Base-by-base conservation (phyloP, 2,797 vertebrate genomes). In the Spinus olivaceus region DNA sequence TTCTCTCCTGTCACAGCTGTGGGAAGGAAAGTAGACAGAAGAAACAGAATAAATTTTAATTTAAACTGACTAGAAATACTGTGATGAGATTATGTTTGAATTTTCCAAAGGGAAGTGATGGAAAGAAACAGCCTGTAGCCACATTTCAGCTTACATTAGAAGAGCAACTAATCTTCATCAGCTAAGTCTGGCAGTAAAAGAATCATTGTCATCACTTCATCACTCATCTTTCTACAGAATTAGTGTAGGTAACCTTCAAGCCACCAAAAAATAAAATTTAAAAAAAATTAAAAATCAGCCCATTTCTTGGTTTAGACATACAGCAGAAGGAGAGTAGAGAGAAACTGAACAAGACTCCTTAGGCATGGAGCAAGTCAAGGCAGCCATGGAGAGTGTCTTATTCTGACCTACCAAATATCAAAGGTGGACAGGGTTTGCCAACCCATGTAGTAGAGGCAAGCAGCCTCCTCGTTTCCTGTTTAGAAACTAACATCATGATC, bases 161-260 rank as follows among this genome's bases (percentile, higher is more conserved):
- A 86, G 42, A 84, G 66, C 49, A 81, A 92, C 73, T 90, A 59
- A 88, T 94, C 72, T 90, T 96, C 59, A 76, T 81, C 39, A 81
- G 39, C 50, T 65, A 51, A 49, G 32, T 65, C 54, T 88, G 47
- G 54, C 66, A 94, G 69, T 72, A 69, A 61, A 93, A 84, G 42
- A 86, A 72, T 41, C 42, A 28, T 78, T 64, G 65, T 46, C 50
- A 84, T 65, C 81, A 59, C 42, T 90, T 46, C 50, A 84, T 65
- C 81, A 59, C 42, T 90, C 50, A 76, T 69, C 63, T 79, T 81
- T 76, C 85, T 78, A 56, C 51, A 74, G 60, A 84, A 78, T 60
- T 85, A 70, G 51, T 22, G 35, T 33, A 78, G 44, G 63, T 81
- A 88, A 88, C 66, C 35, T 90, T 81, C 59, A 81, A 69, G 41